phyloP scores from a whole-genome alignment of 2,797 vertebrate genomes.

The Dicrostonyx torquatus region DNA sequence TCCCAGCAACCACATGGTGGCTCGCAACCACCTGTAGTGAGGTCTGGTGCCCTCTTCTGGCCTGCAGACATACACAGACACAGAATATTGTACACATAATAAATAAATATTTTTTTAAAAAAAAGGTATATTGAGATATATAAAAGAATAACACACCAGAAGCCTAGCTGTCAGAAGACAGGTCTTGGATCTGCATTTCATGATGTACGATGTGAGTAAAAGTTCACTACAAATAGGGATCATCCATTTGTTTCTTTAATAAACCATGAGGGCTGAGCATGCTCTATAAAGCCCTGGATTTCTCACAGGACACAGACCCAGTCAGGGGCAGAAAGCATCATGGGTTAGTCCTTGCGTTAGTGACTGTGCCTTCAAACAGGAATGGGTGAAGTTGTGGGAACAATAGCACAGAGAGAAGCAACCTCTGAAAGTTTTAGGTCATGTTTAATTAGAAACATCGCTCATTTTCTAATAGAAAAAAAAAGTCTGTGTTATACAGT shows the following conservation, averaged over 20 bases:
- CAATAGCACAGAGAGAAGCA: neutral
- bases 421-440: neutral
- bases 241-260: neutral
- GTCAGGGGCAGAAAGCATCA: neutral
- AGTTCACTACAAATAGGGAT: neutral
- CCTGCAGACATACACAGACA: too few species aligned
- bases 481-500: neutral
- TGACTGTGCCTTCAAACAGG: neutral
- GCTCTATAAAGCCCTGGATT: neutral
- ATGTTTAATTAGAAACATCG: neutral
- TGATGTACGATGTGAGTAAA: neutral
- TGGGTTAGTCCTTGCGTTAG: neutral
- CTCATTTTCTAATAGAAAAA: neutral
- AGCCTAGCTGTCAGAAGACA: neutral
- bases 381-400: neutral
- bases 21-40: too few species aligned
- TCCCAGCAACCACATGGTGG: too few species aligned
- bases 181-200: neutral
- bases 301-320: neutral
- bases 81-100: too few species aligned
- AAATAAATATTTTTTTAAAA: too few species aligned
- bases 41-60: too few species aligned
- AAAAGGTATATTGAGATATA: neutral
- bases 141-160: neutral
- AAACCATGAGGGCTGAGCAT: neutral